Evolutionary conservation across 1,140 invertebrate genomes (phyloP).

Genomic region (Drosophila ironensis): DNA sequence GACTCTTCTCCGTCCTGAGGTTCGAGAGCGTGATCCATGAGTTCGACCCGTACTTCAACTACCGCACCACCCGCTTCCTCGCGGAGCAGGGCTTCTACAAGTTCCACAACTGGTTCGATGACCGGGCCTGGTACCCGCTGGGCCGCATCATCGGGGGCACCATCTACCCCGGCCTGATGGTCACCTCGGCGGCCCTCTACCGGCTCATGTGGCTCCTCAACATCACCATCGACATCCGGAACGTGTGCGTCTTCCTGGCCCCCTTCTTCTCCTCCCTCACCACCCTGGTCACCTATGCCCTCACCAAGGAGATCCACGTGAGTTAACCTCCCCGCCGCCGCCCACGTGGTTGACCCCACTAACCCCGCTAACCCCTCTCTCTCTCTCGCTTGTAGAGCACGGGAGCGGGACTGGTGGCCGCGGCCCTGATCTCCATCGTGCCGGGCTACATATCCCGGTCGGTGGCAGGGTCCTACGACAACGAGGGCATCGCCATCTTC

Average conservation of each 20-base stretch:
- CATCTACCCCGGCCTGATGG: conserved; percentile 98
- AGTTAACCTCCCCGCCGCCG: conserved; percentile 29
- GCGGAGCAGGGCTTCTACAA: conserved; percentile 98
- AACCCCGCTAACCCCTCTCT: neutral
- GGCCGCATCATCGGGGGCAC: conserved; percentile 98
- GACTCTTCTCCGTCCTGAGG: conserved; percentile 97
- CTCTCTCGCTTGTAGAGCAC: conserved; percentile 86
- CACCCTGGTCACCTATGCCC: conserved; percentile 96
- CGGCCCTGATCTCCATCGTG: conserved; percentile 97
- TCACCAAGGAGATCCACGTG: conserved; percentile 97
- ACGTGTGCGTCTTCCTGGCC: conserved; percentile 98
- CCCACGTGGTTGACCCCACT: conserved; percentile 1
- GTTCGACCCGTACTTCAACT: conserved; percentile 99
- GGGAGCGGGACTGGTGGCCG: conserved; percentile 95
- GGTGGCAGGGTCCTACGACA: conserved; percentile 98
- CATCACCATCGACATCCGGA: conserved; percentile 97
- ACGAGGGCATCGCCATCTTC: conserved; percentile 99
- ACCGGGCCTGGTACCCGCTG: conserved; percentile 98
- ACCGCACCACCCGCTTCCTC: conserved; percentile 96
- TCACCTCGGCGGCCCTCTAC: conserved; percentile 97
- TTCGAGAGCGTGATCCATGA: conserved; percentile 99
- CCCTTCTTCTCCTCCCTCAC: conserved; percentile 98
- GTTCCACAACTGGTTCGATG: conserved; percentile 99
- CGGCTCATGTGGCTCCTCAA: conserved; percentile 94
- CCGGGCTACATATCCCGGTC: conserved; percentile 98